Base-by-base conservation (phyloP, 2,888 invertebrate species). In the Patella depressa region DNA sequence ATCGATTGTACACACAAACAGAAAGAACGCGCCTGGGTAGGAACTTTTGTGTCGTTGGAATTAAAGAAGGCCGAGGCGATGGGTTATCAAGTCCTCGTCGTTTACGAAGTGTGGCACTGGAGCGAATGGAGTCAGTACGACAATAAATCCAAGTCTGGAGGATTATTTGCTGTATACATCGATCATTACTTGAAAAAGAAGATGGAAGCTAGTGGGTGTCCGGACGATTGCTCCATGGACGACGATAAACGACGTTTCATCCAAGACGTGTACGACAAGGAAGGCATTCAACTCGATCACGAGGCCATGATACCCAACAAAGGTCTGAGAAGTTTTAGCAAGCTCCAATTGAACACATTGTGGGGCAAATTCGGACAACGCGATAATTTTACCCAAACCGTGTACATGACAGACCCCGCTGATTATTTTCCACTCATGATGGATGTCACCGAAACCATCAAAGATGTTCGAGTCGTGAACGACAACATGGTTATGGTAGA, bases 91-190 rank as follows among this genome's bases (percentile, higher is more conserved):
- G 19, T 59, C 19, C 59, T 59, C n/a, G 15, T n/a, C 7, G 19
- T 59, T 0, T 59, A 59, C 59, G 59, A 59, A 59, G 59, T 59
- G 0, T 59, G 59, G 59, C 59, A 59, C 1, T 59, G 59, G 59
- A 59, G 19, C 19, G n/a, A 59, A 59, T 59, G 59, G 59, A 59
- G 59, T 15, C 59, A 59, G 59, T 59, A 59, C 19, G 59, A 59
- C 19, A 17, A 17, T 19, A 3, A 59, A 59, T n/a, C 59, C 59
- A 59, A 59, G 59, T n/a, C 59, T 11, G 59, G 59, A 12, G 59
- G 59, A n/a, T 59, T 59, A 59, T 59, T 59, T 15, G 19, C 59
- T n/a, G n/a, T n/a, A n/a, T n/a, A n/a, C n/a, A n/a, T n/a, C n/a
- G n/a, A n/a, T n/a, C n/a, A n/a, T n/a, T n/a, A n/a, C n/a, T 15